Conservation (phyloP, 1,140 invertebrate species). For the Leptinotarsa texana region DNA sequence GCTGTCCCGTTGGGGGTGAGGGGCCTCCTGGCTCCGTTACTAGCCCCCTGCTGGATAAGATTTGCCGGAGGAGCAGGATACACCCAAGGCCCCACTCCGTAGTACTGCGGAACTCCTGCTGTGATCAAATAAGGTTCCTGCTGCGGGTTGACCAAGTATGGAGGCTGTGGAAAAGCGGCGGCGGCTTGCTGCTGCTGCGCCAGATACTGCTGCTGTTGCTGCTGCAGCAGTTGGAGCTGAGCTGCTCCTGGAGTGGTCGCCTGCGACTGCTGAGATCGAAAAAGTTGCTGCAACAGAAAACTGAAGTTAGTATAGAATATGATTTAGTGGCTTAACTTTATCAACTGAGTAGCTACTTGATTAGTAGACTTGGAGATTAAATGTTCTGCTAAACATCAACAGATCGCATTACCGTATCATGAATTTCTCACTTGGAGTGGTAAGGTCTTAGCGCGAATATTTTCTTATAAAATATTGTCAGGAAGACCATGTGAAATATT, state of each 20-base stretch:
- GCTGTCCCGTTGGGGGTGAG: constrained; percentile 54
- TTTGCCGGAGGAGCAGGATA: constrained; percentile 75
- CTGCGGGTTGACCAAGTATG: constrained; percentile 83
- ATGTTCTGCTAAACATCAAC: no score
- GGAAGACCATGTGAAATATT: no score
- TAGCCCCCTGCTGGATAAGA: constrained; percentile 66
- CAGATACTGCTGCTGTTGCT: constrained; percentile 68
- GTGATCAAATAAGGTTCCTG: constrained; percentile 54
- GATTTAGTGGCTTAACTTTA: not conserved
- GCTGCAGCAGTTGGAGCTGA: constrained; percentile 66
- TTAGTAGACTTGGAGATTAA: no score
- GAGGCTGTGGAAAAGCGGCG: constrained; percentile 74
- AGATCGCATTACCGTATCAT: no score
- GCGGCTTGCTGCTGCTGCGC: constrained; percentile 65
- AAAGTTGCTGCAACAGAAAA: constrained; percentile 74
- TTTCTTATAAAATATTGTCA: no score
- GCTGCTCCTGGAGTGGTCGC: constrained; percentile 66
- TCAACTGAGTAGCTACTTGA: no score
- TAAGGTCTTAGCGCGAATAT: no score
- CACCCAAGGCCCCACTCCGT: constrained; percentile 81
- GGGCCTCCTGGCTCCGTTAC: constrained; percentile 60
- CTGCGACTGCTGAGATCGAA: constrained; percentile 77
- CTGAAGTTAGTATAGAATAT: not conserved
- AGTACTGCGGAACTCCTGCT: constrained; percentile 73
- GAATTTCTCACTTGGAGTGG: no score